Conservation (phyloP, 2,888 invertebrate species). For the Habroteleia sp. region DNA sequence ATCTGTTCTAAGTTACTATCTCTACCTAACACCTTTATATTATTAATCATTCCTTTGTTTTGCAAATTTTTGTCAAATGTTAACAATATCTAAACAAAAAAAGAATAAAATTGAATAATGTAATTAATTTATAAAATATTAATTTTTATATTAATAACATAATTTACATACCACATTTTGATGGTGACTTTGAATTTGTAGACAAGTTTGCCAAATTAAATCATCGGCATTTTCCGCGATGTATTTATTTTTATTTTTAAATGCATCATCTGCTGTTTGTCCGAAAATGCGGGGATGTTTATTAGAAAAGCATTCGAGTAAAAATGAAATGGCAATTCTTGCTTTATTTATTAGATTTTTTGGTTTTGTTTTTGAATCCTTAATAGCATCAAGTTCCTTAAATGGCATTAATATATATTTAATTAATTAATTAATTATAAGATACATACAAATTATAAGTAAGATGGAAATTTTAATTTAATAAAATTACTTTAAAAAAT, state of each 20-base stretch:
- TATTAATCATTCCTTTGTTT: constrained; percentile 78
- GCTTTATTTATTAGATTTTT: constrained; percentile 52
- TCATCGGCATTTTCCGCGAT: constrained; percentile 80
- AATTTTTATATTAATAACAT: neutral
- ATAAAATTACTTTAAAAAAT: constrained; percentile 2
- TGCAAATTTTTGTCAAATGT: constrained; percentile 80
- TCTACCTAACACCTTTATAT: constrained; percentile 72
- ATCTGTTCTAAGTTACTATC: constrained; percentile 75
- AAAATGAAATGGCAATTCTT: constrained; percentile 65
- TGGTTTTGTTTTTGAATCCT: constrained; percentile 70
- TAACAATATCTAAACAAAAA: constrained; percentile 72
- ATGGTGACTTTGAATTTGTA: constrained; percentile 75
- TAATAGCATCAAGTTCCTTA: constrained; percentile 79
- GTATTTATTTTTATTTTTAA: constrained; percentile 71
- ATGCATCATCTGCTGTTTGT: constrained; percentile 75
- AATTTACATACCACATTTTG: constrained; percentile 71
- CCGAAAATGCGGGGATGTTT: constrained; percentile 77
- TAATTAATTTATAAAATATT: neutral
- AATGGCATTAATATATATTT: neutral
- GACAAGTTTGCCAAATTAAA: constrained; percentile 80
- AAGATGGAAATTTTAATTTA: neutral
- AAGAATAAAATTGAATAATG: neutral
- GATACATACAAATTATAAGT: neutral
- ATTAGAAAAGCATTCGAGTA: constrained; percentile 72
- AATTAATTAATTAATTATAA: no score